Evolutionary conservation across 2,888 invertebrate species (phyloP).

Genomic region (Xylota sylvarum): DNA sequence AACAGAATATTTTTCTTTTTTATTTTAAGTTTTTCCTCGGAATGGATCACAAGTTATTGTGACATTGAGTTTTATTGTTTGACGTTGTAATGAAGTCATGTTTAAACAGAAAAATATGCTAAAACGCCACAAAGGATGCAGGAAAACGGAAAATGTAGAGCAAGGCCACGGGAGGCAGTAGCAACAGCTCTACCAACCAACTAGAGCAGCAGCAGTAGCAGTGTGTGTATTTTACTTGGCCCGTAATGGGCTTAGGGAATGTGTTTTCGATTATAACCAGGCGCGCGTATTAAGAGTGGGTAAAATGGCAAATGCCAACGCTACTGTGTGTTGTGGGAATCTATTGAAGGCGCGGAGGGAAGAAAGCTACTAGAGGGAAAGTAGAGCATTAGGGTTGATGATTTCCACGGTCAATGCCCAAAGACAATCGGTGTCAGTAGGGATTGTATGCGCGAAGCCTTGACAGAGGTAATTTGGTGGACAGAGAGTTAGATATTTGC

Average conservation of each 20-base stretch:
- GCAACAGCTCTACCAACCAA: constrained; percentile 11
- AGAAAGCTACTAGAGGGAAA: constrained; percentile 18
- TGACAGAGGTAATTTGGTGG: constrained; percentile 66
- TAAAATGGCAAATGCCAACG: constrained; percentile 43
- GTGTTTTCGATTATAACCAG: constrained; percentile 67
- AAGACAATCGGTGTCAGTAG: constrained; percentile 62
- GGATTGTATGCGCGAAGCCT: constrained; percentile 50
- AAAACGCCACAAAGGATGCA: constrained; percentile 61
- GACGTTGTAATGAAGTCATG: constrained; percentile 71
- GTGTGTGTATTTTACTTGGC: constrained; percentile 52
- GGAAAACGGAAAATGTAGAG: constrained; percentile 66
- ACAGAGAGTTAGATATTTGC: constrained; percentile 16
- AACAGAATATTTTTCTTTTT: constrained; percentile 23
- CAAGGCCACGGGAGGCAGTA: constrained; percentile 59
- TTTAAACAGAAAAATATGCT: constrained; percentile 45
- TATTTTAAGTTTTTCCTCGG: constrained; percentile 1
- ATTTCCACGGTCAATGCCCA: constrained; percentile 75
- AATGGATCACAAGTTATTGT: constrained; percentile 72
- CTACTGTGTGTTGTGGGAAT: constrained; percentile 23
- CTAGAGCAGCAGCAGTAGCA: constrained; percentile 8
- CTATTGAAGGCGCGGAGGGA: constrained; percentile 11
- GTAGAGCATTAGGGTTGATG: constrained; percentile 60
- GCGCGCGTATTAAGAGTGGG: constrained; percentile 55
- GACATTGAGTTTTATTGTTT: constrained; percentile 76
- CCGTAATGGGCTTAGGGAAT: constrained; percentile 64